These are phyloP conservation scores for Sinocyclocheilus anophthalmus DNA, from an alignment of 2,113 vertebrate species.

Conservation along the genomic window DNA sequence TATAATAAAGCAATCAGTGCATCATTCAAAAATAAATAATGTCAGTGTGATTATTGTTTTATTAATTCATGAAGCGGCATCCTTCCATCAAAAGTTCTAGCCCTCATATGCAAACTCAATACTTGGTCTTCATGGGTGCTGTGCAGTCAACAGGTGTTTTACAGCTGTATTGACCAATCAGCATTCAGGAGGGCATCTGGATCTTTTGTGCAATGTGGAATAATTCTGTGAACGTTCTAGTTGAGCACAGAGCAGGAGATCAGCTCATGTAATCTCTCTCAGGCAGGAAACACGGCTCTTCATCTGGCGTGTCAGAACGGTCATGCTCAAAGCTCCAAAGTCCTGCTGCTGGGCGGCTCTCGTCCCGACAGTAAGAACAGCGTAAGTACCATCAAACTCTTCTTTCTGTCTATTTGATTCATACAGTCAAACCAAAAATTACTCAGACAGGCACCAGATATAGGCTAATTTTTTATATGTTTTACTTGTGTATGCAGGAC, in stretches of 20 bases:
- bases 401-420: background rate
- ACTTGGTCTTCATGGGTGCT: background rate
- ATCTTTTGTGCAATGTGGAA: background rate
- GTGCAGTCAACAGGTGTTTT: background rate
- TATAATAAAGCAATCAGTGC: background rate
- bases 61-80: background rate
- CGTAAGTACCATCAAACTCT: slow-evolving; percentile 71
- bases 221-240: background rate
- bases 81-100: background rate
- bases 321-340: slow-evolving; percentile 87
- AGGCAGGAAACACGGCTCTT: slow-evolving; percentile 94
- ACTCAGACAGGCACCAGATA: too few species aligned
- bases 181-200: background rate
- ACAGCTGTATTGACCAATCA: background rate
- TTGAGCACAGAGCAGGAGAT: background rate
- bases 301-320: slow-evolving; percentile 97
- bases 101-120: background rate
- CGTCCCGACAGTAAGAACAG: slow-evolving; percentile 91
- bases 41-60: background rate
- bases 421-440: too few species aligned
- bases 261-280: slow-evolving; percentile 51
- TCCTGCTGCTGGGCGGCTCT: slow-evolving; percentile 90
- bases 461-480: too few species aligned
- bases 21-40: background rate
- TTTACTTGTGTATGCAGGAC: too few species aligned